These are phyloP conservation scores for Gryllus longicercus DNA, from an alignment of 2,888 invertebrate species.

Conservation along the genomic window DNA sequence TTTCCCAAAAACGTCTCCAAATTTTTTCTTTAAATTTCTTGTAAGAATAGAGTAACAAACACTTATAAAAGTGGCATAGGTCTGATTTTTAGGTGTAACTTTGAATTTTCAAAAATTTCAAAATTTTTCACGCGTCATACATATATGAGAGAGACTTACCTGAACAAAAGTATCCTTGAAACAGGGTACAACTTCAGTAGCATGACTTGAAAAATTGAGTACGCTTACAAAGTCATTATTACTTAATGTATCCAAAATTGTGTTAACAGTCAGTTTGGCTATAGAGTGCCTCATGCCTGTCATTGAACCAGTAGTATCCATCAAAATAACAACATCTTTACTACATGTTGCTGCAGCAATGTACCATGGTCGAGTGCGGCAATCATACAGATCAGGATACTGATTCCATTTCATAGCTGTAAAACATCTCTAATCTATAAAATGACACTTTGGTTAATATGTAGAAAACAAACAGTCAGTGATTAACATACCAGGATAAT, in stretches of 20 bases:
- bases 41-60: no score
- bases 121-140: no score
- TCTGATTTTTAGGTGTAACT: no score
- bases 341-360: constrained; percentile 97
- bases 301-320: constrained; percentile 97
- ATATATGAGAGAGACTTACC: constrained; percentile 45
- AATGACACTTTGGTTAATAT: no score
- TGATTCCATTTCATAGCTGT: constrained; percentile 67
- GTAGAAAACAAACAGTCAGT: no score
- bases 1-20: no score
- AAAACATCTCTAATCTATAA: no score
- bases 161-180: constrained; percentile 77
- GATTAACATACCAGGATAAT: constrained; percentile 68
- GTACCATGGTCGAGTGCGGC: constrained; percentile 90
- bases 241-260: constrained; percentile 89
- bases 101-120: no score
- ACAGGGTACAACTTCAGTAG: constrained; percentile 76
- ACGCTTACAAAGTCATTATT: constrained; percentile 98
- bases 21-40: no score
- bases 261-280: constrained; percentile 80
- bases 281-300: constrained; percentile 70
- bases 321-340: constrained; percentile 91
- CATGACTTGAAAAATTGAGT: constrained; percentile 67
- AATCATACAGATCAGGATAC: constrained; percentile 80
- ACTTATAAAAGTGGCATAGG: no score